Evolutionary conservation across 2,113 vertebrate genomes (phyloP).

Genomic region (Apeltes quadracus): DNA sequence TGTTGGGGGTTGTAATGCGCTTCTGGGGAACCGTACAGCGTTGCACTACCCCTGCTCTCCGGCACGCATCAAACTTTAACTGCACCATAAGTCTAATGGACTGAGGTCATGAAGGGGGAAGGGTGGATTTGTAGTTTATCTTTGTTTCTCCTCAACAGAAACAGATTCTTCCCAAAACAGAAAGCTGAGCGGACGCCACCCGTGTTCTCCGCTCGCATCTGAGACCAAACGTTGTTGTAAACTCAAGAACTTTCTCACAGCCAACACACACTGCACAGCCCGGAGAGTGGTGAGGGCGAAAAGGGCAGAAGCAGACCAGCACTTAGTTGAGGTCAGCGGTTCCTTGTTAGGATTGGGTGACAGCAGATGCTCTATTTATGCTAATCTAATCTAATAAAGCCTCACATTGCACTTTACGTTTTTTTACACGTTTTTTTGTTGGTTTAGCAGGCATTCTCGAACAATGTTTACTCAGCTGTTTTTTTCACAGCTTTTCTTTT

Average conservation of each 20-base stretch:
- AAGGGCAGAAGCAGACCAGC: conserved; percentile 26
- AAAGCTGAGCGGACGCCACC: neutral
- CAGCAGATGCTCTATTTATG: conserved; percentile 51
- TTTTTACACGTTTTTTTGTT: too few species aligned
- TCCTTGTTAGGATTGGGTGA: conserved; percentile 24
- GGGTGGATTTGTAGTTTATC: neutral
- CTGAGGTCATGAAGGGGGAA: too few species aligned
- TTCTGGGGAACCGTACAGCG: neutral
- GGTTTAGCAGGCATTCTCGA: too few species aligned
- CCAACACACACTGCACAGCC: neutral
- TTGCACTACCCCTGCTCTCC: neutral
- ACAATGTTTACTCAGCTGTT: neutral
- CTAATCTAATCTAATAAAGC: conserved; percentile 15
- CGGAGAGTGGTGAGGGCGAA: conserved; percentile 4
- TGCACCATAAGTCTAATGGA: neutral
- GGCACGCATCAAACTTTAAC: neutral
- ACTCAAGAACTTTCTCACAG: conserved; percentile 22
- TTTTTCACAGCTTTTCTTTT: neutral
- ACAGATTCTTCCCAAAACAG: conserved; percentile 3
- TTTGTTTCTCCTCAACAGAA: neutral
- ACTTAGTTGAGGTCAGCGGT: conserved; percentile 27
- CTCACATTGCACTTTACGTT: neutral
- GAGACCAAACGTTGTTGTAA: neutral
- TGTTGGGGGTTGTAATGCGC: neutral
- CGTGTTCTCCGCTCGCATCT: neutral